Conservation (phyloP, 2,797 vertebrate species). For the Chaetophractus vellerosus region DNA sequence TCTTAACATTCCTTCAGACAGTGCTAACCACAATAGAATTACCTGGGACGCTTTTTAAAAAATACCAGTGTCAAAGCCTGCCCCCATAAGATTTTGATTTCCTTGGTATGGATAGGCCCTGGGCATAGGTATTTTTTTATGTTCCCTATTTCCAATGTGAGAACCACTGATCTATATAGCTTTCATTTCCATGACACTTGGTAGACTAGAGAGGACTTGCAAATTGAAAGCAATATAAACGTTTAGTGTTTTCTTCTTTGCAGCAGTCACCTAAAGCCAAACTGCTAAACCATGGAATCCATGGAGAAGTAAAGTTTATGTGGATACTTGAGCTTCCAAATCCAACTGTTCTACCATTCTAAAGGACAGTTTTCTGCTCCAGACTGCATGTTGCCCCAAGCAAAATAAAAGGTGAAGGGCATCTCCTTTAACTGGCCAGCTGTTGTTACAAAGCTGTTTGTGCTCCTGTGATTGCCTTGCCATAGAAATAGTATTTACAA, state of each 20-base stretch:
- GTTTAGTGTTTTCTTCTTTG: conserved; percentile 51
- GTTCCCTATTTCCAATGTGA: not conserved
- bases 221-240: conserved; percentile 10
- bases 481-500: conserved; percentile 38
- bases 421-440: not conserved
- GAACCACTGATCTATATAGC: not conserved
- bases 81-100: not conserved
- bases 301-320: conserved; percentile 57
- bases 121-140: not conserved
- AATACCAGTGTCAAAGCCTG: not conserved
- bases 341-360: conserved; percentile 45
- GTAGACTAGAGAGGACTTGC: not conserved
- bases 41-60: not conserved
- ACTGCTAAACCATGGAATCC: conserved; percentile 32
- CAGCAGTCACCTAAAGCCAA: conserved; percentile 14
- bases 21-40: not conserved
- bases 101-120: not conserved
- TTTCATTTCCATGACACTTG: conserved; percentile 10
- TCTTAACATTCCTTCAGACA: not conserved
- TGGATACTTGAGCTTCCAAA: conserved; percentile 12
- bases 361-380: conserved; percentile 11
- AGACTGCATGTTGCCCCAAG: not conserved
- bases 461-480: conserved; percentile 3
- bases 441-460: conserved; percentile 11
- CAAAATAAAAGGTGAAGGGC: conserved; percentile 24